Evolutionary conservation across 2,888 invertebrate genomes (phyloP), one percentile per base, ranked within the genome.

Genomic region (Tenthredo notha): DNA sequence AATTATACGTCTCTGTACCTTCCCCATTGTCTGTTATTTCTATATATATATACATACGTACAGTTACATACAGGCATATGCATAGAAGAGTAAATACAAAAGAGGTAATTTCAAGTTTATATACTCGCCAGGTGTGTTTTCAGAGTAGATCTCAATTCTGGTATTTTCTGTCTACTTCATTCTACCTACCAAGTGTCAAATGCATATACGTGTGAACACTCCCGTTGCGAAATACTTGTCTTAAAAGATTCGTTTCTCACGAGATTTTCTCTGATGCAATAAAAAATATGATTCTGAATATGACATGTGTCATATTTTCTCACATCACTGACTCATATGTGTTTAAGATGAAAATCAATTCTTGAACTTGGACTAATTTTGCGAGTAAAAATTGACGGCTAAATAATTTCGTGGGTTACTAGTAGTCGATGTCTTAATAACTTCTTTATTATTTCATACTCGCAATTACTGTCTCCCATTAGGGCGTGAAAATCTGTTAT

Each of bases 1-100:
- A 77, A 77, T 54, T 77, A 77, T 18, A 77, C 29, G 77, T 50
- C 50, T 77, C 33, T 54, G 29, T 29, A 18, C 29, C 54, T 50
- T 10, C 12, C 33, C 77, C 50, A 77, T 33, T 77, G 54, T 77
- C 77, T 77, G 25, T 33, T 50, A 33, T 50, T 77, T 33, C 33
- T n/a, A 18, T 29, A 18, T 21, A 9, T 7, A 61, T 29, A 77
- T 77, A 50, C 77, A 75, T 43, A 25, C 25, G 2, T 47, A 47
- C 12, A 15, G 1, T 7, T 43, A 75, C 21, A 40, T 15, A 3
- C 5, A 25, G 25, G 10, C 3, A 25, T 12, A 25, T 47, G n/a
- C 10, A 25, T 15, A 74, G 37, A 40, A 21, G 33, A 18, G 37
- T 40, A 37, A 3, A 43, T 74, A 43, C 29, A 47, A 77, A 77